A percentile compares a stretch with the other conserved stretches of the same genome.
These are phyloP conservation scores for Phylloscopus trochilus DNA, from an alignment of 2,113 vertebrate species.

Conservation along the genomic window DNA sequence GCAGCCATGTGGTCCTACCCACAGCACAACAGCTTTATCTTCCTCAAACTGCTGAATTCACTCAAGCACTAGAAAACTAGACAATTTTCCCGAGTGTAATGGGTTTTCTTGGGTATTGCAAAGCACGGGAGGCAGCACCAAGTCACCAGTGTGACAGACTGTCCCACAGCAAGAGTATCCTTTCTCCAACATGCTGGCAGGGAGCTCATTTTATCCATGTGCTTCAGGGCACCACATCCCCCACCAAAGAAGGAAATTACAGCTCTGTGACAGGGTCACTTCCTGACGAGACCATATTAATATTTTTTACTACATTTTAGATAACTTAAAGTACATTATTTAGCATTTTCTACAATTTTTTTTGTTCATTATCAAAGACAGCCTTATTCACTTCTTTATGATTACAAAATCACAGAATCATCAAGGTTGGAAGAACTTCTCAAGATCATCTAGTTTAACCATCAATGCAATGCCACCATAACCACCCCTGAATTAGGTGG, in stretches of 20 bases:
- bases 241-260: background rate
- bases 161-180: background rate
- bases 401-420: background rate
- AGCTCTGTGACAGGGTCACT: background rate
- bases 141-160: background rate
- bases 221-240: background rate
- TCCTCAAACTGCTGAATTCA: background rate
- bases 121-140: background rate
- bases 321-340: background rate
- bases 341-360: background rate
- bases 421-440: background rate
- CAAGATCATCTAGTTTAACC: background rate
- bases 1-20: background rate
- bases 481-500: background rate
- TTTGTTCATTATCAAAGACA: background rate
- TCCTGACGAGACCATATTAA: background rate
- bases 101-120: background rate
- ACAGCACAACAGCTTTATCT: background rate
- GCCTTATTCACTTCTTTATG: background rate
- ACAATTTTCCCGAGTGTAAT: background rate
- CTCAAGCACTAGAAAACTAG: background rate
- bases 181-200: rapidly evolving
- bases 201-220: background rate
- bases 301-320: background rate
- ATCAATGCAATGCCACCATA: background rate